Evolutionary conservation across 2,888 invertebrate genomes (phyloP).

Genomic region (Gisinianus flammeolus): DNA sequence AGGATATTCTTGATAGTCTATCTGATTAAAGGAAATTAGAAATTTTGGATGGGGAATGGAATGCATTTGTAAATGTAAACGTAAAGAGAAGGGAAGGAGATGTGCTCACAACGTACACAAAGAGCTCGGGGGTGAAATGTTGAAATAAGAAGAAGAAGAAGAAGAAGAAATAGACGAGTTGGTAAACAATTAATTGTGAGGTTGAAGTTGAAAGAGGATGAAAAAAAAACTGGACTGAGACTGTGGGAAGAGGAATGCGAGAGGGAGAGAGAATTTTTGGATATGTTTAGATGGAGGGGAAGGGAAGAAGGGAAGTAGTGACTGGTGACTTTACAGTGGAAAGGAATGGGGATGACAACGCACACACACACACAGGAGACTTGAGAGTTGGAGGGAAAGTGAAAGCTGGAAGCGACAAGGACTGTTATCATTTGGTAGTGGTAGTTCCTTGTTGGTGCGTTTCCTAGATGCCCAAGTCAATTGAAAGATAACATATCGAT

Average conservation of each 20-base stretch:
- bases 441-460: too few relatives aligned
- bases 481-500: slow-evolving; percentile 47
- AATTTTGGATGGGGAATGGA: background rate
- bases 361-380: too few relatives aligned
- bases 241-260: too few relatives aligned
- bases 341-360: background rate
- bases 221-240: background rate
- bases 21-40: background rate
- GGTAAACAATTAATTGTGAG: slow-evolving; percentile 9
- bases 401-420: slow-evolving; percentile 33
- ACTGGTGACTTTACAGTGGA: background rate
- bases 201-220: too few relatives aligned
- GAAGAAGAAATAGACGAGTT: background rate
- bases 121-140: slow-evolving; percentile 2
- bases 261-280: too few relatives aligned
- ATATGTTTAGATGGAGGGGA: background rate
- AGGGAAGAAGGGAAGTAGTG: background rate
- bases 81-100: background rate
- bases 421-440: slow-evolving; percentile 41
- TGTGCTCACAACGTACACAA: too few relatives aligned
- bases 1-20: background rate
- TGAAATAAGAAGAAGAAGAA: background rate
- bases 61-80: too few relatives aligned
- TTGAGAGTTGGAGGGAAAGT: background rate
- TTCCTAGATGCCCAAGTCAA: slow-evolving; percentile 32